A percentile compares a stretch with the other conserved stretches of the same genome.
phyloP scores from a whole-genome alignment of 2,113 vertebrate species.

The Oncorhynchus gorbuscha region DNA sequence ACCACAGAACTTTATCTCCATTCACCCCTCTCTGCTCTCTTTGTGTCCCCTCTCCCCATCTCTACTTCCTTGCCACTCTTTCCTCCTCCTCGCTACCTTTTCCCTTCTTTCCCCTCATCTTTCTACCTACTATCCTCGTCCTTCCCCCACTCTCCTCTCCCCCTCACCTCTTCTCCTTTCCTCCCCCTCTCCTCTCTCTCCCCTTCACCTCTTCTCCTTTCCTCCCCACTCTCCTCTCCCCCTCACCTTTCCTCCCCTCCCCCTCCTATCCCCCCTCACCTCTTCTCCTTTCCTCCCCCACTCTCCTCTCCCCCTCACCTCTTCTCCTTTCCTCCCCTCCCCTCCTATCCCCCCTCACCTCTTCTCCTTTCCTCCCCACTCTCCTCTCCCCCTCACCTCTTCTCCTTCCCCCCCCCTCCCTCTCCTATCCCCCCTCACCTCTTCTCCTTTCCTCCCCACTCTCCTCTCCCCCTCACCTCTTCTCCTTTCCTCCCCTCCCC shows the following conservation, averaged over 20 bases:
- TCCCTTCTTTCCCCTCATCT: too few relatives aligned
- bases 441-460: slow-evolving; percentile 10
- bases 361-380: slow-evolving; percentile 36
- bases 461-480: slow-evolving; percentile 26
- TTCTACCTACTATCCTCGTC: slow-evolving; percentile 24
- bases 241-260: slow-evolving; percentile 41
- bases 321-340: slow-evolving; percentile 35
- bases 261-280: neutral
- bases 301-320: slow-evolving; percentile 23
- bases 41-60: slow-evolving; percentile 9
- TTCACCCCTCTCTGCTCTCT: slow-evolving; percentile 32
- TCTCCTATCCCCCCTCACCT: neutral
- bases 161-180: slow-evolving; percentile 35
- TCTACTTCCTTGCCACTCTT: slow-evolving; percentile 9
- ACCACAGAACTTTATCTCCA: neutral
- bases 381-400: slow-evolving; percentile 12
- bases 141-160: slow-evolving; percentile 23
- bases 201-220: too few relatives aligned
- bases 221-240: slow-evolving; percentile 1
- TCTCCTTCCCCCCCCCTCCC: slow-evolving; percentile 14
- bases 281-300: too few relatives aligned
- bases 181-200: slow-evolving; percentile 26
- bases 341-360: slow-evolving; percentile 32
- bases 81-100: too few relatives aligned
- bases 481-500: slow-evolving; percentile 34